phyloP scores from a whole-genome alignment of 2,113 vertebrate species.

The Steatornis caripensis region DNA sequence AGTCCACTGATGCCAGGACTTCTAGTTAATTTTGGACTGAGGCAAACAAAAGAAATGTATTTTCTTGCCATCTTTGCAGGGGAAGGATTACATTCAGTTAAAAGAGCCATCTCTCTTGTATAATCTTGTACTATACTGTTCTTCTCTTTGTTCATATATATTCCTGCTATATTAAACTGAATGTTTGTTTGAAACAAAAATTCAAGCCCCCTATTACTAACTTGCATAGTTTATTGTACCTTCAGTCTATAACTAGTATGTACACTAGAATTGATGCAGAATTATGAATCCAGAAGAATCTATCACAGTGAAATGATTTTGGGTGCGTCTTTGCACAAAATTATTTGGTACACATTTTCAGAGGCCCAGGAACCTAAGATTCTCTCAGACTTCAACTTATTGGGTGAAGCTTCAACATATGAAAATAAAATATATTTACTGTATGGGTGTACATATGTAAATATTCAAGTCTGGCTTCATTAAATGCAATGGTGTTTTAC shows the following conservation, averaged over 20 bases:
- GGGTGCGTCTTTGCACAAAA: not conserved
- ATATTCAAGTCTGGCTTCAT: not conserved
- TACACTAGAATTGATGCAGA: not conserved
- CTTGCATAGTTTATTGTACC: conserved; percentile 8
- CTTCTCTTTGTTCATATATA: not conserved
- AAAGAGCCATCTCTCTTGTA: not conserved
- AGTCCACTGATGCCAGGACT: not conserved
- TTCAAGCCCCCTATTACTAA: not conserved
- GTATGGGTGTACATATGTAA: not conserved
- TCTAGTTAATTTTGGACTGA: not conserved
- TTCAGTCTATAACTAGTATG: not conserved
- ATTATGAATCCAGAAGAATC: not conserved
- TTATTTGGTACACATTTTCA: not conserved
- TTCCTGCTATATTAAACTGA: not conserved
- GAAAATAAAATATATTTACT: not conserved
- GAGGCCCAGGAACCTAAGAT: not conserved
- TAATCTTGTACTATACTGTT: not conserved
- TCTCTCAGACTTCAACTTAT: not conserved
- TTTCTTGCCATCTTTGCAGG: not conserved
- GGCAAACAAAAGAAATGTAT: not conserved
- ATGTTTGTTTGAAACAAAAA: conserved; percentile 7
- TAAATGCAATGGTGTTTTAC: not conserved
- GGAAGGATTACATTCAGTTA: not conserved
- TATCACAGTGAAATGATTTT: not conserved
- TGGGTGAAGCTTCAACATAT: not conserved